A percentile compares a stretch with the other conserved stretches of the same genome.
Conservation (phyloP, 1,140 invertebrate species). For the Linepithema humile region DNA sequence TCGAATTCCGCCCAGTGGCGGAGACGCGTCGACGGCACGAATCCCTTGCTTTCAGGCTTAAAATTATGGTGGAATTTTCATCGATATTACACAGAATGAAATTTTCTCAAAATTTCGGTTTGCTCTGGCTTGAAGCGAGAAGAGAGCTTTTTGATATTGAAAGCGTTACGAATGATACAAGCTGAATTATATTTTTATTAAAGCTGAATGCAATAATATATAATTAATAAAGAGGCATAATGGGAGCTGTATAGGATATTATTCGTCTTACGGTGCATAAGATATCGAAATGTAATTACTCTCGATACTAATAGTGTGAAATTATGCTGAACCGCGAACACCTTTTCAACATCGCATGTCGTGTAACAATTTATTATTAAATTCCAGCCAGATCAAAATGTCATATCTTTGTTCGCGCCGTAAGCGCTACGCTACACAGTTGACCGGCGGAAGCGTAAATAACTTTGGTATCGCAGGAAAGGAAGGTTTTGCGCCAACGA, state of each 20-base stretch:
- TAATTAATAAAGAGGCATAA: background rate
- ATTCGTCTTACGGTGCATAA: background rate
- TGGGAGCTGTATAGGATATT: no score
- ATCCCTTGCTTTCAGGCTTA: background rate
- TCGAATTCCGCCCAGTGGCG: slow-evolving; percentile 22
- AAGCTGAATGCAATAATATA: background rate
- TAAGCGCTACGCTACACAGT: background rate
- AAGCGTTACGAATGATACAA: background rate
- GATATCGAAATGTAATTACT: background rate
- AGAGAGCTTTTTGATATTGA: background rate
- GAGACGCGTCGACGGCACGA: background rate
- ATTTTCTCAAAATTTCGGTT: no score
- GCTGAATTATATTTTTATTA: background rate
- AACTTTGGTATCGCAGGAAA: background rate
- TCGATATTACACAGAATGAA: no score
- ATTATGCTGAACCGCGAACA: background rate
- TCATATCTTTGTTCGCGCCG: background rate
- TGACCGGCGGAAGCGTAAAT: background rate
- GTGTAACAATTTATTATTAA: background rate
- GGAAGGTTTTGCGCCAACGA: background rate
- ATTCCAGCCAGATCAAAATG: background rate
- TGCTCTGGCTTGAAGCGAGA: background rate
- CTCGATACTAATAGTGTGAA: background rate
- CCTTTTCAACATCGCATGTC: background rate
- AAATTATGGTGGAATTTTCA: background rate